These are phyloP conservation scores for Callithrix jacchus DNA, from an alignment of 2,113 vertebrate species.

Conservation along the genomic window DNA sequence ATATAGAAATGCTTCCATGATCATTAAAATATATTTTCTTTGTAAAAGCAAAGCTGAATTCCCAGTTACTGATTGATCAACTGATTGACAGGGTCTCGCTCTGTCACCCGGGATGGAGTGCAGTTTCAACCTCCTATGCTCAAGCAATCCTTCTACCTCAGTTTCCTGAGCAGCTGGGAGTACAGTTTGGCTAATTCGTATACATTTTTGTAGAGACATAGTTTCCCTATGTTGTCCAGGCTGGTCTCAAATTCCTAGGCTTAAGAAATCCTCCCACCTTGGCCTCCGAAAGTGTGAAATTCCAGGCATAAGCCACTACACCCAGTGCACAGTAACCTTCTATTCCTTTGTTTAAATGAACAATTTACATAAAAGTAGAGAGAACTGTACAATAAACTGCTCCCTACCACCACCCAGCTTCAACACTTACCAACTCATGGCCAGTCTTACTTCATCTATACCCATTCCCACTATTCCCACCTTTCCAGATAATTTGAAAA, in stretches of 20 bases:
- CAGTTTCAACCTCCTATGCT: too few relatives aligned
- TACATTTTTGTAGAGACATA: too few relatives aligned
- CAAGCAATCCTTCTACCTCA: too few relatives aligned
- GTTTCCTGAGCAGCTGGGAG: too few relatives aligned
- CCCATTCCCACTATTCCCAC: not conserved
- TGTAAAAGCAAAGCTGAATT: not conserved
- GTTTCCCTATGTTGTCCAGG: too few relatives aligned
- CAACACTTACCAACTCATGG: not conserved
- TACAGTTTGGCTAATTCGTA: too few relatives aligned
- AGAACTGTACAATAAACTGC: not conserved
- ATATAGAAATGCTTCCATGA: not conserved
- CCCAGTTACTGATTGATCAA: not conserved
- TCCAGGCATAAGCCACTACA: too few relatives aligned
- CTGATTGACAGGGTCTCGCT: too few relatives aligned
- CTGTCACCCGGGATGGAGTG: too few relatives aligned
- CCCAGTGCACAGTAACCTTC: not conserved
- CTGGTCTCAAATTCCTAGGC: too few relatives aligned
- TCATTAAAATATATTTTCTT: not conserved
- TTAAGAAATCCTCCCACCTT: too few relatives aligned
- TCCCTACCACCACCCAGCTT: not conserved
- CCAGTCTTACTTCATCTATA: not conserved
- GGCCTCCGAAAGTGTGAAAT: too few relatives aligned
- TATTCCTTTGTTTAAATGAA: not conserved
- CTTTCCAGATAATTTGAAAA: not conserved
- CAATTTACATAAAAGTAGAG: not conserved